These are phyloP conservation scores for Diachrysia chrysitis DNA, from an alignment of 2,888 invertebrate species.

Conservation along the genomic window DNA sequence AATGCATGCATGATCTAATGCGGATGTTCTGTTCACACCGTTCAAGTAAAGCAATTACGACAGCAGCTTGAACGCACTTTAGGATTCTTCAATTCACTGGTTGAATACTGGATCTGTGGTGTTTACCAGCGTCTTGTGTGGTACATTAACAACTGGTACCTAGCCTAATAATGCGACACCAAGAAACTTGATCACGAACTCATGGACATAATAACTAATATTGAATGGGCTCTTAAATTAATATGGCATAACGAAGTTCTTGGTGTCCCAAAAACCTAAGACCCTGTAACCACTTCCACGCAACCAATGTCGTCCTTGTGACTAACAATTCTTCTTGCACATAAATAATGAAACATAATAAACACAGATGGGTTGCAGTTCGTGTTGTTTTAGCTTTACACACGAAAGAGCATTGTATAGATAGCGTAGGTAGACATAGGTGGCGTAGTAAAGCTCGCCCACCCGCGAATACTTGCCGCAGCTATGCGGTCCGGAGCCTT, in stretches of 20 bases:
- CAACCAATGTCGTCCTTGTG: conserved; percentile 82
- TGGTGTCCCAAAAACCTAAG: conserved; percentile 61
- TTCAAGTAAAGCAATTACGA: conserved; percentile 76
- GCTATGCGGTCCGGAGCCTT: conserved; percentile 77
- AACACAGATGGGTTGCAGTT: conserved; percentile 52
- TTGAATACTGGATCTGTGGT: conserved; percentile 77
- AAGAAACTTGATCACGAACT: conserved; percentile 34
- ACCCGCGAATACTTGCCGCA: conserved; percentile 68
- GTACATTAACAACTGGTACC: conserved; percentile 75
- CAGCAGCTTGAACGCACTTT: conserved; percentile 74
- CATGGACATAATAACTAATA: conserved; percentile 36
- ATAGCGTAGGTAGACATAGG: conserved; percentile 63
- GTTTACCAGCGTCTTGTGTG: conserved; percentile 69
- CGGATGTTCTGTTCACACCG: conserved; percentile 67
- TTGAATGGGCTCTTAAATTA: conserved; percentile 35
- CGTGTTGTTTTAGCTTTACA: conserved; percentile 40
- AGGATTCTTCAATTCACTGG: conserved; percentile 77
- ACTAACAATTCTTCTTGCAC: conserved; percentile 87
- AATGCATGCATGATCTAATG: conserved; percentile 54
- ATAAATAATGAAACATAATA: conserved; percentile 58
- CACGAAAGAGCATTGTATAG: conserved; percentile 53
- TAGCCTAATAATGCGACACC: conserved; percentile 59
- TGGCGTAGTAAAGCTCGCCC: conserved; percentile 64
- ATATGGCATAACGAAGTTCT: conserved; percentile 40
- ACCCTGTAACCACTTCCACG: conserved; percentile 77